A percentile compares a stretch with the other conserved stretches of the same genome.
These are phyloP conservation scores for Perca fluviatilis DNA, from an alignment of 2,113 vertebrate species.

Conservation along the genomic window DNA sequence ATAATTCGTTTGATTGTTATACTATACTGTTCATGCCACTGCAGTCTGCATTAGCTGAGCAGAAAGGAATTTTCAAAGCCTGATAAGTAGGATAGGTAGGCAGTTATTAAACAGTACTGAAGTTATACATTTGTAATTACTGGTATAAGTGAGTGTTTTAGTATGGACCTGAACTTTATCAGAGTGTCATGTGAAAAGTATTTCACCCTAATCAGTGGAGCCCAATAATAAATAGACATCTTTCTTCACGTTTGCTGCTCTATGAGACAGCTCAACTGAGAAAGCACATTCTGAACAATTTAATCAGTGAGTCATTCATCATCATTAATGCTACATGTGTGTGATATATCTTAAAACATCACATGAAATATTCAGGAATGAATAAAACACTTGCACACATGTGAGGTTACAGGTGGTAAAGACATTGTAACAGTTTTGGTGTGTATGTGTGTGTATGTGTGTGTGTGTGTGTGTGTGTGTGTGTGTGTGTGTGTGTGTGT, in stretches of 20 bases:
- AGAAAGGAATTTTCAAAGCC: constrained; percentile 19
- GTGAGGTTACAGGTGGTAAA: constrained; percentile 51
- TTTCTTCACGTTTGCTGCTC: not conserved
- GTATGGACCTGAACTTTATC: constrained; percentile 6
- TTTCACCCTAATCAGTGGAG: constrained; percentile 46
- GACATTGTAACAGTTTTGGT: constrained; percentile 11
- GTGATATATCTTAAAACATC: not conserved
- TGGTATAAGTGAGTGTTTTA: constrained; percentile 15
- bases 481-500: too few species aligned
- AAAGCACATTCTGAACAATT: constrained; percentile 15
- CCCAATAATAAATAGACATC: constrained; percentile 22
- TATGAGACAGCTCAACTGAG: constrained; percentile 1
- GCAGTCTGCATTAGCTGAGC: constrained; percentile 18
- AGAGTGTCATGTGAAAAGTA: constrained; percentile 33
- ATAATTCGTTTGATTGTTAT: constrained; percentile 27
- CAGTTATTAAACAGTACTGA: not conserved
- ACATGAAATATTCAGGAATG: not conserved
- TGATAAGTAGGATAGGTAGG: constrained; percentile 9
- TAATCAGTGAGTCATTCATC: constrained; percentile 44
- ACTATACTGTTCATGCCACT: not conserved
- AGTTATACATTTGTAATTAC: not conserved
- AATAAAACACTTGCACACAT: not conserved
- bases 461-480: too few species aligned
- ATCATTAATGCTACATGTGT: constrained; percentile 5
- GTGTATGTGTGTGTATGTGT: not conserved